Conservation (phyloP, 2,888 invertebrate species). For the Hydriomena furcata region DNA sequence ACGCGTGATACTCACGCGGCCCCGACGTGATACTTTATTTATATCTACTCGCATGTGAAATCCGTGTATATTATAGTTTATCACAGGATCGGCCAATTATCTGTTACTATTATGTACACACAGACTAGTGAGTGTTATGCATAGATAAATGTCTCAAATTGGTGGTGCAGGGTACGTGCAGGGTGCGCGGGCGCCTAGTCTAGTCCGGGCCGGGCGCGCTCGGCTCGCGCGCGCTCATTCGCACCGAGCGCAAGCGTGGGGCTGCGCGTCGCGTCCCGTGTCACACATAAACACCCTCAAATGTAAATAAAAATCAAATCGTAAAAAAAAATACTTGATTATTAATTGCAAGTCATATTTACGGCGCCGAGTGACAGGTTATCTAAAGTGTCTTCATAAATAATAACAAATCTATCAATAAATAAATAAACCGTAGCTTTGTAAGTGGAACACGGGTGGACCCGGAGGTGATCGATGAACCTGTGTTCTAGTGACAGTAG, state of each 20-base stretch:
- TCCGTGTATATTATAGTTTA: slow-evolving; percentile 52
- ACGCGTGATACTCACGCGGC: slow-evolving; percentile 69
- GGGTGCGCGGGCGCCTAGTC: slow-evolving; percentile 40
- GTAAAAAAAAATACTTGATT: slow-evolving; percentile 30
- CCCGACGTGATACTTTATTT: slow-evolving; percentile 62
- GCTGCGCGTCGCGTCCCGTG: slow-evolving; percentile 54
- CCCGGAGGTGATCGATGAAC: slow-evolving; percentile 55
- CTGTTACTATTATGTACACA: slow-evolving; percentile 52
- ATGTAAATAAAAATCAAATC: slow-evolving; percentile 35
- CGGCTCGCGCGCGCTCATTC: slow-evolving; percentile 58
- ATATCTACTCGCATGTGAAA: slow-evolving; percentile 48
- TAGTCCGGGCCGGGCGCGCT: slow-evolving; percentile 45
- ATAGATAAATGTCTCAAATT: slow-evolving; percentile 61
- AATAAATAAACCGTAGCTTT: slow-evolving; percentile 53
- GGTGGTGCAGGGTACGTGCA: slow-evolving; percentile 53
- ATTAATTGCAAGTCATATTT: slow-evolving; percentile 49
- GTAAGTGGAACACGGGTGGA: slow-evolving; percentile 50
- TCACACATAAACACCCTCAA: slow-evolving; percentile 51
- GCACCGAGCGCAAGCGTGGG: slow-evolving; percentile 60
- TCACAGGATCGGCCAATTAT: slow-evolving; percentile 60
- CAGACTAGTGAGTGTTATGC: slow-evolving; percentile 52
- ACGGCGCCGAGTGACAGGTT: slow-evolving; percentile 58
- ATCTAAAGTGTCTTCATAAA: slow-evolving; percentile 58
- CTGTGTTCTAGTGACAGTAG: slow-evolving; percentile 41
- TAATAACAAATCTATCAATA: slow-evolving; percentile 48